A percentile compares a stretch with the other conserved stretches of the same genome.
These are phyloP conservation scores for Carassius auratus DNA, from an alignment of 2,113 vertebrate species.

Conservation along the genomic window DNA sequence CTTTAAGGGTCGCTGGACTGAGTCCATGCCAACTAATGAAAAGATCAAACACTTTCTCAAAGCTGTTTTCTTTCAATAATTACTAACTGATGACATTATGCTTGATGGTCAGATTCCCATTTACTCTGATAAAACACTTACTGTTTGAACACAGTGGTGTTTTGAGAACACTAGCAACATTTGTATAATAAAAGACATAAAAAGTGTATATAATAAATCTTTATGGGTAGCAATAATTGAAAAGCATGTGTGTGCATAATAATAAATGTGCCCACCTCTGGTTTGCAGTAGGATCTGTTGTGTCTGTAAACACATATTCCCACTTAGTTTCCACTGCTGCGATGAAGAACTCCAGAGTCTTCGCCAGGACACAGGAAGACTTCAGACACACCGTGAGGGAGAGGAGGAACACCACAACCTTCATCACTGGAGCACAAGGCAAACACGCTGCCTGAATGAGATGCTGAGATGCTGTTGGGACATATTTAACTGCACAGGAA, in stretches of 20 bases:
- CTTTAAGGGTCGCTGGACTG: background rate
- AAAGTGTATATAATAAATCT: background rate
- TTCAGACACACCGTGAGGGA: constrained; percentile 16
- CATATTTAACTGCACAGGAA: constrained; percentile 25
- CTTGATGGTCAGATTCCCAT: background rate
- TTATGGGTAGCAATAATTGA: background rate
- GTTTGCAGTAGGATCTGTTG: constrained; percentile 31
- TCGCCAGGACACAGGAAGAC: constrained; percentile 22
- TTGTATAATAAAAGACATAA: background rate
- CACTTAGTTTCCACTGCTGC: constrained; percentile 50
- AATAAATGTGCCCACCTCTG: constrained; percentile 35
- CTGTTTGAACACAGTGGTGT: background rate
- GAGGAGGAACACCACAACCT: constrained; percentile 34
- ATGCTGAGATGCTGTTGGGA: constrained; percentile 7
- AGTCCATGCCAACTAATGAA: constrained; percentile 3
- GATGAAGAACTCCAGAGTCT: constrained; percentile 55
- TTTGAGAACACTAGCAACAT: background rate
- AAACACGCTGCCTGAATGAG: background rate
- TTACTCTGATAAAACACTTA: background rate
- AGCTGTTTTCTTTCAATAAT: background rate
- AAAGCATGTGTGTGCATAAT: background rate
- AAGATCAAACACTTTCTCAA: background rate
- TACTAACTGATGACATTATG: background rate
- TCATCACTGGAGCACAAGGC: constrained; percentile 41
- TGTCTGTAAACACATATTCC: constrained; percentile 50